These are phyloP conservation scores for Silurus asotus DNA, from an alignment of 2,113 vertebrate genomes.

Conservation along the genomic window DNA sequence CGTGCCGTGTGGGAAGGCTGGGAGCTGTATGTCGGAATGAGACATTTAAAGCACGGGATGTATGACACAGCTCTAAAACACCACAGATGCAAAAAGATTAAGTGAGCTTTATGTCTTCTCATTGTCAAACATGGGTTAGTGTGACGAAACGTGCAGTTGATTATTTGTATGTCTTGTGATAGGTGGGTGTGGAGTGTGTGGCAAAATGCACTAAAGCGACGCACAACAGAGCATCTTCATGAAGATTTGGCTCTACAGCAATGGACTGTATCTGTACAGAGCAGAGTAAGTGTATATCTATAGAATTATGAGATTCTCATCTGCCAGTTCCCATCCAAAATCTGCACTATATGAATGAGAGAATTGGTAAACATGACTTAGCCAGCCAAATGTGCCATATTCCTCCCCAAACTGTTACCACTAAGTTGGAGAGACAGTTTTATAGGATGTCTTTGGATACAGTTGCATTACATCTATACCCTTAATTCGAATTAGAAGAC, in stretches of 20 bases:
- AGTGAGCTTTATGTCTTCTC: constrained; percentile 67
- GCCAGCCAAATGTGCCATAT: too few species aligned
- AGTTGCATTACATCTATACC: too few species aligned
- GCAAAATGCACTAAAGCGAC: constrained; percentile 65
- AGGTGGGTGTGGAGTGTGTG: constrained; percentile 81
- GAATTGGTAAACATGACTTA: too few species aligned
- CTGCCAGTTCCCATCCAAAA: neutral
- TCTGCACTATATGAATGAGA: too few species aligned
- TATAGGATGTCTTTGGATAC: too few species aligned
- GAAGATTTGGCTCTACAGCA: constrained; percentile 70
- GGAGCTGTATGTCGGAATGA: constrained; percentile 75
- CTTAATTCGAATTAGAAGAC: too few species aligned
- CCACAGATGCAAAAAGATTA: constrained; percentile 60
- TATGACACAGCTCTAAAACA: constrained; percentile 69
- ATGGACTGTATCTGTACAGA: constrained; percentile 69
- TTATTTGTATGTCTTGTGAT: constrained; percentile 40
- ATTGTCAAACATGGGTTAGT: neutral
- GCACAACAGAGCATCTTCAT: constrained; percentile 48
- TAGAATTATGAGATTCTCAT: neutral
- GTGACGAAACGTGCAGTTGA: neutral
- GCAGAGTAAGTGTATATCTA: constrained; percentile 72
- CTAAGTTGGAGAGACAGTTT: too few species aligned
- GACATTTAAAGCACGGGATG: constrained; percentile 74
- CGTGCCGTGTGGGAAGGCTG: constrained; percentile 75
- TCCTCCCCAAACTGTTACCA: too few species aligned